Base-by-base conservation (phyloP, 2,797 vertebrate genomes). In the Poliocrania exsul region DNA sequence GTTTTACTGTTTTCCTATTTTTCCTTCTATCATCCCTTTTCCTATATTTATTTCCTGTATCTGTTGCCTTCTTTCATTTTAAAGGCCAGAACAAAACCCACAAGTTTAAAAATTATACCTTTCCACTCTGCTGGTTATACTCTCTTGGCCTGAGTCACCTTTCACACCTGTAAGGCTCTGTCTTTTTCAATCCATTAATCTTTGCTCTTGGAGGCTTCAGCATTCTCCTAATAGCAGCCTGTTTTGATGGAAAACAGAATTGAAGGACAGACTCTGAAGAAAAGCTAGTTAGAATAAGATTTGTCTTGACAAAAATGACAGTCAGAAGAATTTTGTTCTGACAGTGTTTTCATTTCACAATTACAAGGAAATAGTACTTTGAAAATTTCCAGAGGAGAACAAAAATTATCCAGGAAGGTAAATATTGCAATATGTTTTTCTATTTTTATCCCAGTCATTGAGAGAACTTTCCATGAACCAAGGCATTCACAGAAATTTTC, bases 301-400 rank as follows among this genome's bases (percentile, higher is more conserved):
- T 87, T 93, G 53, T 93, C 84, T 85, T 88, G 67, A 80, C 26
- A 92, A 88, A 95, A 92, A 44, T 47, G 71, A 40, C 71, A 69
- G 31, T 77, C 53, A 87, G 61, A 82, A 71, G 58, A 58, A 85
- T 28, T 78, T 88, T 77, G 42, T 49, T 40, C 17, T 65, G 82
- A 75, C 16, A 35, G 21, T 81, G 77, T 87, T 50, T 73, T 80
- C 15, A 74, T 89, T 35, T 56, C 16, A 11, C 0, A 18, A 72
- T 73, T 38, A 65, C 28, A 38, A 74, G 21, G 44, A 40, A 88
- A 67, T 65, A 85, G 13, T 71, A 35, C 20, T 53, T 51, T 13
- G 21, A 83, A 77, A 78, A 60, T 74, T 79, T 88, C 65, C 35
- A 70, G 64, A 73, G 24, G 16, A 88, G 13, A 79, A 17, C 8